Base-by-base conservation (phyloP, 1,140 invertebrate genomes). In the Leptinotarsa texana region DNA sequence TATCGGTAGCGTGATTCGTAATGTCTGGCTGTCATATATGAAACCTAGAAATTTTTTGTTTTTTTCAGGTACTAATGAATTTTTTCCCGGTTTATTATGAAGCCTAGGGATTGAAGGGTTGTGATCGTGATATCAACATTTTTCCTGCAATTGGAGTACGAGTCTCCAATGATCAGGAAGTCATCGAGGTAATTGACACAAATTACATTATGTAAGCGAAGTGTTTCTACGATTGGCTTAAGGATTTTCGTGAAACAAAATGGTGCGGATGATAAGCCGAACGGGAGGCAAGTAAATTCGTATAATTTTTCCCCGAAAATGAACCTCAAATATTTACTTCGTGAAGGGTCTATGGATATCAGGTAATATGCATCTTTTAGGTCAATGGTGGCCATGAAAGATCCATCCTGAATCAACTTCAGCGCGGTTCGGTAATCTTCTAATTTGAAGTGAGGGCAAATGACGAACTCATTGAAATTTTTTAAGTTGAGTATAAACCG, bases 201-300 rank as follows among this genome's bases (percentile, higher is more conserved):
- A 42, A 73, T 3, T 8, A 65, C 62, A 62, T 51, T 57, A 27
- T 73, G 69, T 8, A 18, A 27, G 21, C 77, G 18, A 18, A 78
- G 47, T 18, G 77, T 62, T 70, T 42, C 15, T 71, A 74, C 4
- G 11, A 74, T 33, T 33, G 73, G 73, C 48, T 74, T 74, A 42
- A 74, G n/a, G n/a, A 77, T 66, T 74, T 79, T 80, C 13, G 78
- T 81, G 61, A 78, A 81, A 72, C 76, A 72, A 70, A 75, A 81
- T 62, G 73, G 81, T 48, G 63, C 78, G 24, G 22, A 22, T 71
- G 27, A 66, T 18, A 74, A 57, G 8, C 73, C 73, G 48, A 74
- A 74, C 15, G 69, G 71, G 71, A 79, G 68, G 21, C 78, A 80
- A 24, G 27, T 80, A 75, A 82, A 82, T 74, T 62, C 57, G 18